Evolutionary conservation across 1,140 invertebrate species (phyloP).

Genomic region (Rhopalosiphum padi): DNA sequence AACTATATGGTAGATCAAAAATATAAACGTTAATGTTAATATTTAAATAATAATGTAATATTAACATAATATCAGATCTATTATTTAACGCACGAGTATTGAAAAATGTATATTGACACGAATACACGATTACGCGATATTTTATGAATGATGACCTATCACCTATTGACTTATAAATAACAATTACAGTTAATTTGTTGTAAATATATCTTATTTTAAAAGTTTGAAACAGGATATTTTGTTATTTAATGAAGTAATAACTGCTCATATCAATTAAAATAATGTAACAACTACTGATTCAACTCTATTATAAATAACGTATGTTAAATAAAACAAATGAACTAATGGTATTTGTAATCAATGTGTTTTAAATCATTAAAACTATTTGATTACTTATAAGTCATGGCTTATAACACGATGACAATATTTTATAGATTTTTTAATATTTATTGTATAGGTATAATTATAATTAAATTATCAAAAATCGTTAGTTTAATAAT

Average conservation of each 20-base stretch:
- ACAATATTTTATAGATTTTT: too few relatives aligned
- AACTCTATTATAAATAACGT: background rate
- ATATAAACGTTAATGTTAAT: background rate
- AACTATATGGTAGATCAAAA: background rate
- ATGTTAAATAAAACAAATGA: background rate
- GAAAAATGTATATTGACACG: background rate
- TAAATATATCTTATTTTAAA: background rate
- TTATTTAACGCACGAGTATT: background rate
- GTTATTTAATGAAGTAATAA: background rate
- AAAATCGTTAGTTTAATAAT: background rate
- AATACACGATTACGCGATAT: background rate
- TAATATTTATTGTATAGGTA: background rate
- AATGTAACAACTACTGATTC: background rate
- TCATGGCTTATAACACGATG: background rate
- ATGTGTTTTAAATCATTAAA: background rate
- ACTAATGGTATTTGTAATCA: background rate
- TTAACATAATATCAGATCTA: background rate
- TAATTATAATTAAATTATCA: background rate
- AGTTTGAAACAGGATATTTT: background rate
- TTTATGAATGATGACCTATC: background rate
- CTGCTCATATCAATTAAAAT: background rate
- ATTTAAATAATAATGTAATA: background rate
- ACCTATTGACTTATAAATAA: background rate
- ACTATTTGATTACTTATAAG: background rate
- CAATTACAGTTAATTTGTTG: background rate